Evolutionary conservation across 1,140 invertebrate genomes (phyloP).

Genomic region (Chironomus striatipennis): DNA sequence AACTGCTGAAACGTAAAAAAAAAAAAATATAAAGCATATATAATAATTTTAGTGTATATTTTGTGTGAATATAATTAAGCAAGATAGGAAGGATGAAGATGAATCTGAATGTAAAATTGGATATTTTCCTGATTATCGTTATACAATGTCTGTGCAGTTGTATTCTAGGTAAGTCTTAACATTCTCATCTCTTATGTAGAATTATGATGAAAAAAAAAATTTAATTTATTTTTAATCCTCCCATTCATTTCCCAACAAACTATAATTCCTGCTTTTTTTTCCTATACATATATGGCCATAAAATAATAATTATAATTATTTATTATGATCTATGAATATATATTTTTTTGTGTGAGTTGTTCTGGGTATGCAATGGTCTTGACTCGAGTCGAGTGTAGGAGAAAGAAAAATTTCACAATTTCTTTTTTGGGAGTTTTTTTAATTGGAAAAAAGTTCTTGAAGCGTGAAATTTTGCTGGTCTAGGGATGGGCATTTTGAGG

Average conservation of each 20-base stretch:
- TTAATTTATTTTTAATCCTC: constrained; percentile 24
- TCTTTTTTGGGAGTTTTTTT: not conserved
- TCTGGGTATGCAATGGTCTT: too few species aligned
- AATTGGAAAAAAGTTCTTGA: not conserved
- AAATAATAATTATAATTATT: constrained; percentile 15
- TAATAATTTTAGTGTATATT: too few species aligned
- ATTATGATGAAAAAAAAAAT: not conserved
- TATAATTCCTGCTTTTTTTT: not conserved
- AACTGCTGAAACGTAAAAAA: too few species aligned
- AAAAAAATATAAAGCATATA: too few species aligned
- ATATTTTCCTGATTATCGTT: constrained; percentile 20
- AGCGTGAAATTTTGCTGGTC: not conserved
- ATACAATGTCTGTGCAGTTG: not conserved
- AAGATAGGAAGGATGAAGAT: not conserved
- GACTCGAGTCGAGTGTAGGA: not conserved
- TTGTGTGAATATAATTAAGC: too few species aligned
- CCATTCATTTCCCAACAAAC: not conserved
- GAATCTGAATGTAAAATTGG: constrained; percentile 17
- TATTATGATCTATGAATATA: not conserved
- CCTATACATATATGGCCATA: not conserved
- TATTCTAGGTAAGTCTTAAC: not conserved
- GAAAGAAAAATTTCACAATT: not conserved
- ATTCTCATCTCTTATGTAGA: not conserved
- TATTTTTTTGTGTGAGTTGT: too few species aligned
- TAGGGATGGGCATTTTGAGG: not conserved